Evolutionary conservation across 2,888 invertebrate genomes (phyloP), one percentile per base, ranked within the genome.

Genomic region (Lampropteryx suffumata): DNA sequence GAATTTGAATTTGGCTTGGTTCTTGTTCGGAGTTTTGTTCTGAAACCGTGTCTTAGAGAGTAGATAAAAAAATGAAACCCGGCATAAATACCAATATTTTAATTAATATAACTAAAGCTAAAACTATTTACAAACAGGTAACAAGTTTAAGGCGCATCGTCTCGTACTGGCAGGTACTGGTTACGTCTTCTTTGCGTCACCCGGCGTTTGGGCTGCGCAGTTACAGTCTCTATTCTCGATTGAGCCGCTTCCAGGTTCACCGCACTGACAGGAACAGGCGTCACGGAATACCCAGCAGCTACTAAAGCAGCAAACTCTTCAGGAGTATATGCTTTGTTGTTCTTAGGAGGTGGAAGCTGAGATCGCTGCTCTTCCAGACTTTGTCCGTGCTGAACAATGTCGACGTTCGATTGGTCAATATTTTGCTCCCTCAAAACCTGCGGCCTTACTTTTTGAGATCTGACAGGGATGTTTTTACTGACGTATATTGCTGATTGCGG

Each of bases 291-390:
- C 0, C 91, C 91, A 49, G 91, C 91, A 8, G 85, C 90, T 30
- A 91, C 79, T 50, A 91, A 71, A 9, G 89, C 90, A 12, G 83
- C 82, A 50, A 91, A 91, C 57, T 91, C 91, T 47, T 91, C 90
- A 48, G 89, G 91, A 41, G 91, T 91, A 49, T 91, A 91, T 1
- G 90, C 90, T 57, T 84, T 90, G 55, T 86, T 89, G 48, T 91
- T 91, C 55, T 77, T 90, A 6, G 91, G 91, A 1, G 90, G 91
- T 44, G 91, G 91, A 42, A 91, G 67, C n/a, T 78, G 83, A 0
- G 84, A 73, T 49, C 88, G 69, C 49, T 82, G 86, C 3, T 85
- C 83, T 0, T 88, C 87, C 32, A 84, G 65, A 35, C 62, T 83
- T 43, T 82, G 84, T 0, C 76, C 77, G 13, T 79, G 78, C 42